Base-by-base conservation (phyloP, 2,797 vertebrate genomes). In the Decapterus maruadsi region DNA sequence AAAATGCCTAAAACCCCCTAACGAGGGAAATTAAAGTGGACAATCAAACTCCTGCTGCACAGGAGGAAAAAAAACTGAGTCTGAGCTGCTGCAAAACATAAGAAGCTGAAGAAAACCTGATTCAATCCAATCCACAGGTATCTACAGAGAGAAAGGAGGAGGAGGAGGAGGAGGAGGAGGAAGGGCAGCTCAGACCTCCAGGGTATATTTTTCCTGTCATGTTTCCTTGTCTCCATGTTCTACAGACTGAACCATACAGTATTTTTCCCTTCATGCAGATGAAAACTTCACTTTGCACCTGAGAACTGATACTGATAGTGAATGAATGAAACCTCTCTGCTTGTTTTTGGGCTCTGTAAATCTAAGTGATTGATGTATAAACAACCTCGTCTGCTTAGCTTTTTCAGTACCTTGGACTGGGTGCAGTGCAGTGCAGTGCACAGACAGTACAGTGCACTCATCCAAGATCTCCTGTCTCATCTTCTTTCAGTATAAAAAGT, bases 341-440 rank as follows among this genome's bases (percentile, higher is more conserved):
- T 89, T 66, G 70, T 26, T 34, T 92, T 88, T 87, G 56, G 78
- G 84, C 87, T 71, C 74, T 90, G 90, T 92, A 82, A 79, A 69
- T 92, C 83, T 84, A 88, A 85, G 87, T 92, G 89, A 88, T 93
- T 87, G 90, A 87, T 93, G 92, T 26, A 26, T 95, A 86, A 88
- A 86, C 80, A 82, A 68, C 73, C 77, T 34, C 63, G 82, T 87
- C 85, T 87, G 89, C 92, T 91, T 91, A 75, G 83, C 86, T 93
- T 89, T 82, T 90, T 82, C 78, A 81, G 82, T 83, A 53, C 67
- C 61, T 89, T 88, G 75, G 81, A 85, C 81, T 84, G 75, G 82
- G 26, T 26, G 26, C 26, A 26, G 26, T 26, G 26, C 26, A 26
- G 67, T 83, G 88, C 79, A 75, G 68, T 91, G 87, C 82, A 89